A percentile compares a stretch with the other conserved stretches of the same genome.
Evolutionary conservation across 2,888 invertebrate species (phyloP).

Genomic region (Diaphora mendica): DNA sequence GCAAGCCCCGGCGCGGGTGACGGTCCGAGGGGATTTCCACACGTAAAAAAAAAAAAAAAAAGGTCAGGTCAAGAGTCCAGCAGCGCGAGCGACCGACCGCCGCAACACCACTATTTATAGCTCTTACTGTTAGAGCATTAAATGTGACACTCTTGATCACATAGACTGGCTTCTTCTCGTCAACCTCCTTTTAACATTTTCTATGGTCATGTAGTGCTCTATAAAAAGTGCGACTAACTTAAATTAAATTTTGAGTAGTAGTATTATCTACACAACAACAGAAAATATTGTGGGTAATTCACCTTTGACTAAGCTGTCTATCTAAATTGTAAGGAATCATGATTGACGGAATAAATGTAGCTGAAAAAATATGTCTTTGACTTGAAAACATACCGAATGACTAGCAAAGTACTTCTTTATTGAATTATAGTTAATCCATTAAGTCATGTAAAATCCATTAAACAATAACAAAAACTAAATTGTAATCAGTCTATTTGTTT

Average conservation of each 20-base stretch:
- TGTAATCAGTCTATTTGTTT: neutral
- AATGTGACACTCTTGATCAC: neutral
- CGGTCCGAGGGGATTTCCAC: no score
- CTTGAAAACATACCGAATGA: neutral
- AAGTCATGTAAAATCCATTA: neutral
- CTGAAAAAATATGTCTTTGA: no score
- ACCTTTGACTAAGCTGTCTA: neutral
- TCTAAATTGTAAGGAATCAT: neutral
- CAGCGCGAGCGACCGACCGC: neutral
- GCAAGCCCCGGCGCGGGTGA: no score
- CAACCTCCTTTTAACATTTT: neutral
- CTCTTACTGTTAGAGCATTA: neutral
- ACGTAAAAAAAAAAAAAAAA: no score
- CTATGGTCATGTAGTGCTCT: neutral
- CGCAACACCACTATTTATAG: slow-evolving; percentile 9
- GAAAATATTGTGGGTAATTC: neutral
- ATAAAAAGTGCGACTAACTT: neutral
- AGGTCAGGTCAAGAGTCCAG: slow-evolving; percentile 5
- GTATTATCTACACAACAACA: neutral
- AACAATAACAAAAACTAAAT: neutral
- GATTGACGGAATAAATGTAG: neutral
- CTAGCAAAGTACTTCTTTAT: neutral
- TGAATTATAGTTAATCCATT: neutral
- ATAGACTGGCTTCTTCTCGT: neutral
- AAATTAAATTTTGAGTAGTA: neutral